A percentile compares a stretch with the other conserved stretches of the same genome.
Conservation (phyloP, 2,888 invertebrate species). For the Epinotia bilunana region DNA sequence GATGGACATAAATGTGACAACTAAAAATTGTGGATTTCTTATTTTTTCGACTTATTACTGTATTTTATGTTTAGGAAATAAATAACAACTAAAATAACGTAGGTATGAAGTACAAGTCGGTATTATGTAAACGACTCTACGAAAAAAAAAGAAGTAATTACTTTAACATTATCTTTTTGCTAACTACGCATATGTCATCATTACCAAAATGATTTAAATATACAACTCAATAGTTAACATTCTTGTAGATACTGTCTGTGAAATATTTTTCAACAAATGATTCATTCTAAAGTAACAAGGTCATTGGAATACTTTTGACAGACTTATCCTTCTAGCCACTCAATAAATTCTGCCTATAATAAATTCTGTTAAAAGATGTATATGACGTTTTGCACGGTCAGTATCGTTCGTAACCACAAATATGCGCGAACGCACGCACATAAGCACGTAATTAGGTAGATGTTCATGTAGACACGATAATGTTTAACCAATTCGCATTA, state of each 20-base stretch:
- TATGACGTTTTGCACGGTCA: neutral
- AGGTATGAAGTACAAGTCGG: neutral
- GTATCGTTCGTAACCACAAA: neutral
- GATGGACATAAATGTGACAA: too few species aligned
- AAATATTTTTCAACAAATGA: constrained; percentile 22
- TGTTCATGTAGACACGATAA: constrained; percentile 7
- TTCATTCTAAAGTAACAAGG: constrained; percentile 27
- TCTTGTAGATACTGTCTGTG: constrained; percentile 5
- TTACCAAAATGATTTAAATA: neutral
- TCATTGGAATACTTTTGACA: constrained; percentile 20
- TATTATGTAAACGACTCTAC: neutral
- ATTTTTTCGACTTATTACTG: too few species aligned
- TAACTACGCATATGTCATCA: constrained; percentile 1
- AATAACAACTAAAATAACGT: too few species aligned
- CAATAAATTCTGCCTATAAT: neutral
- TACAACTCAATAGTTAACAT: neutral
- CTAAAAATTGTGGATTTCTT: too few species aligned
- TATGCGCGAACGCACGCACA: constrained; percentile 19
- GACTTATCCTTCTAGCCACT: neutral
- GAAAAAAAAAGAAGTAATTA: constrained; percentile 2
- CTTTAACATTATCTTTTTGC: neutral
- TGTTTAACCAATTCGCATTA: constrained; percentile 16
- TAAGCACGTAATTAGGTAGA: constrained; percentile 20
- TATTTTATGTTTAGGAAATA: too few species aligned
- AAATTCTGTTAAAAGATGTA: neutral